Evolutionary conservation across 1,140 invertebrate species (phyloP).

Genomic region (Trichoplusia ni): DNA sequence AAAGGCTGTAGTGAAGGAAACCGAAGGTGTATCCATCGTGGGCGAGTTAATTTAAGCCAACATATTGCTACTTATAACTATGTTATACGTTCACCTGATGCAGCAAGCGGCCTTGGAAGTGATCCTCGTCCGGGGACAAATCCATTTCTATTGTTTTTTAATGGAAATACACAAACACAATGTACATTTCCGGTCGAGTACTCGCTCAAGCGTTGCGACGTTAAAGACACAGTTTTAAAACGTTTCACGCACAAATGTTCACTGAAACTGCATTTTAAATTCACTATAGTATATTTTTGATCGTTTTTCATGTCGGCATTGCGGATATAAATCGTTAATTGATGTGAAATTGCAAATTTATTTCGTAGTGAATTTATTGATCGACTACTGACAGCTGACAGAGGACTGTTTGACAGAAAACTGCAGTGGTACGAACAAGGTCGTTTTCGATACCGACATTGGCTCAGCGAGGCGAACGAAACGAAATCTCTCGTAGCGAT

Average conservation of each 20-base stretch:
- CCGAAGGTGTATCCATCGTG: neutral
- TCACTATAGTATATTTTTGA: neutral
- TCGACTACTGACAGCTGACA: slow-evolving; percentile 20
- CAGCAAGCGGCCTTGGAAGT: slow-evolving; percentile 89
- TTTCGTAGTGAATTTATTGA: slow-evolving; percentile 5
- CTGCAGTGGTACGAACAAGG: slow-evolving; percentile 1
- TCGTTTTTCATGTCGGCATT: neutral
- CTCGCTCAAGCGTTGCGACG: slow-evolving; percentile 63
- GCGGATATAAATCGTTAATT: slow-evolving; percentile 11
- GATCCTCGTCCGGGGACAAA: slow-evolving; percentile 88
- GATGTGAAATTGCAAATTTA: neutral
- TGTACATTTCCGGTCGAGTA: slow-evolving; percentile 54
- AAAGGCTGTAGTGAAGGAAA: neutral
- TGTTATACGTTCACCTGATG: slow-evolving; percentile 84
- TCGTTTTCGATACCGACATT: neutral
- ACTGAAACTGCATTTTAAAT: slow-evolving; percentile 10
- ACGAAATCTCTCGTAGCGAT: too few species aligned
- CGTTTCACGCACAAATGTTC: slow-evolving; percentile 4
- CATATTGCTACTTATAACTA: neutral
- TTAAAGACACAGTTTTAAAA: neutral
- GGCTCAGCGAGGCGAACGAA: too few species aligned
- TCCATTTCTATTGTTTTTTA: slow-evolving; percentile 75
- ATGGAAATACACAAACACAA: slow-evolving; percentile 44
- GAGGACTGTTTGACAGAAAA: neutral
- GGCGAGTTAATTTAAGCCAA: neutral